phyloP scores from a whole-genome alignment of 1,140 invertebrate genomes.

The Tetragonula clypearis region DNA sequence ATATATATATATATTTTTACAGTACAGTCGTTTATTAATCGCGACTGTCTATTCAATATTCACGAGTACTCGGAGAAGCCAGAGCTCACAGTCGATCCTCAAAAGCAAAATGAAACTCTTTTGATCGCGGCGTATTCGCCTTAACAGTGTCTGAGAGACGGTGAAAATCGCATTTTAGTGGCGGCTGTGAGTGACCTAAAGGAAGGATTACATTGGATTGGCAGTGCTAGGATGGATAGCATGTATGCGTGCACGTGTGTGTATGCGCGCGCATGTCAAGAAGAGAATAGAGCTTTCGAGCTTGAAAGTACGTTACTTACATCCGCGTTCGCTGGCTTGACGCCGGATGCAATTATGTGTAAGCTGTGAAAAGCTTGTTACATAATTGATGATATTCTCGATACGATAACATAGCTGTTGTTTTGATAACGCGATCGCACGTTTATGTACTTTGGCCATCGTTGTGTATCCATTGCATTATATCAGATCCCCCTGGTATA shows the following conservation, averaged over 20 bases:
- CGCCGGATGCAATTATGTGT: background rate
- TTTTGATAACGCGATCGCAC: background rate
- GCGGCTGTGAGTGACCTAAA: background rate
- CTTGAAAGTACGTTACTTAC: constrained; percentile 6
- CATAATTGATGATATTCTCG: background rate
- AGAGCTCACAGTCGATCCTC: background rate
- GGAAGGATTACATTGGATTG: constrained; percentile 21
- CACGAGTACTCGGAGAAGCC: too few species aligned
- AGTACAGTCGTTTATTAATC: background rate
- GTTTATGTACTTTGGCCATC: too few species aligned
- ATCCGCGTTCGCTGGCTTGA: background rate
- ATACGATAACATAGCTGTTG: background rate
- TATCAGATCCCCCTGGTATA: background rate
- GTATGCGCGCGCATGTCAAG: background rate
- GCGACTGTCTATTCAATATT: background rate
- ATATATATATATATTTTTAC: too few species aligned
- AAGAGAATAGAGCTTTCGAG: constrained; percentile 20
- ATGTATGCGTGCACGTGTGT: too few species aligned
- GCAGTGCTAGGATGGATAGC: background rate
- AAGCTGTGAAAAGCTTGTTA: constrained; percentile 25
- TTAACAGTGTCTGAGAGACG: background rate
- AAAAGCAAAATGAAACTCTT: background rate
- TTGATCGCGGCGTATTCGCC: background rate
- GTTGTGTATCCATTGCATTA: background rate
- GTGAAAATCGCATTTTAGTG: constrained; percentile 20